Conservation (phyloP, 2,113 vertebrate species). For the Aphelocoma coerulescens region DNA sequence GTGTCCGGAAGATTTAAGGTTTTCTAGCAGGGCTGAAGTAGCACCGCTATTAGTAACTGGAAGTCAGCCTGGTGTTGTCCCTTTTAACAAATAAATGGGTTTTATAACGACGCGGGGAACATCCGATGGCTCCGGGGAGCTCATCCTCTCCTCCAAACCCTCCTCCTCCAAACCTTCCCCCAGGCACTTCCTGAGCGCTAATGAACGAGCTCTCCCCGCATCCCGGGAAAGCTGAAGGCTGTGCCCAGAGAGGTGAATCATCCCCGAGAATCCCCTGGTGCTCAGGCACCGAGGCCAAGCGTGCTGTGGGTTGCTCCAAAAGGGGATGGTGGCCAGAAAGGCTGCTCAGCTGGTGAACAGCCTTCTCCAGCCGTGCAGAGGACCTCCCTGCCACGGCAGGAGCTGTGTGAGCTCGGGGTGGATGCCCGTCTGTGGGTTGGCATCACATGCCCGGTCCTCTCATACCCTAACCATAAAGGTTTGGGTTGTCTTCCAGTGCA, state of each 20-base stretch:
- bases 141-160: not conserved
- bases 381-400: not conserved
- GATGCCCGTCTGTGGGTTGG: not conserved
- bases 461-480: fast-evolving
- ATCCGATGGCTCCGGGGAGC: not conserved
- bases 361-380: not conserved
- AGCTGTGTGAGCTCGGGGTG: not conserved
- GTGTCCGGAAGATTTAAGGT: not conserved
- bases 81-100: not conserved
- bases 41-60: not conserved
- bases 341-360: not conserved
- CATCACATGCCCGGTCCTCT: not conserved
- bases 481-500: not conserved
- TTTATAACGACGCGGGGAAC: fast-evolving
- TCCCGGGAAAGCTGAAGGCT: not conserved
- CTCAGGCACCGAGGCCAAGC: not conserved
- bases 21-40: not conserved
- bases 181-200: not conserved
- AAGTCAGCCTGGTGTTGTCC: not conserved
- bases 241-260: not conserved
- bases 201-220: not conserved
- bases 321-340: not conserved
- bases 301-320: not conserved
- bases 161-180: not conserved
- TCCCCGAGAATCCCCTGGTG: not conserved